Conservation (phyloP, 2,797 vertebrate genomes). For the Oryzias sinensis region DNA sequence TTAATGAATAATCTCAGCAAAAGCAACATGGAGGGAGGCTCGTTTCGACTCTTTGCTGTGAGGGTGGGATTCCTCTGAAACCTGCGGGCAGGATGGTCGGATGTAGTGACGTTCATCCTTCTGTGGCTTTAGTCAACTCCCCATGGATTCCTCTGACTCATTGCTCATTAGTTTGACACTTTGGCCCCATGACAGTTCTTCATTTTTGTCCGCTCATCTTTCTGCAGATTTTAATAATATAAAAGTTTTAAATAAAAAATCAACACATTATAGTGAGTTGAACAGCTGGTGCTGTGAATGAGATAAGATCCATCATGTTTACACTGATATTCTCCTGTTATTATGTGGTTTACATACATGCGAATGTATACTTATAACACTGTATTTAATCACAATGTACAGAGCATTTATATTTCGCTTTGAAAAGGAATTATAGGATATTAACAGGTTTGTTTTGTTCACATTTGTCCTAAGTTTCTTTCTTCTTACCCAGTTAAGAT, state of each 20-base stretch:
- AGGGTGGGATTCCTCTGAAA: slow-evolving; percentile 64
- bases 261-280: slow-evolving; percentile 57
- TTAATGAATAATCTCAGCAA: slow-evolving; percentile 57
- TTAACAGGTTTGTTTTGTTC: slow-evolving; percentile 36
- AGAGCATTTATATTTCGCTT: slow-evolving; percentile 63
- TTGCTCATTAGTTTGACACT: not conserved
- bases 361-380: slow-evolving; percentile 79
- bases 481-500: slow-evolving; percentile 21
- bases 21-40: slow-evolving; percentile 73
- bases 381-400: slow-evolving; percentile 81
- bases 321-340: slow-evolving; percentile 59
- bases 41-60: slow-evolving; percentile 77
- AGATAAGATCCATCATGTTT: slow-evolving; percentile 63
- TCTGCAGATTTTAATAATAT: slow-evolving; percentile 35
- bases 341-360: slow-evolving; percentile 66
- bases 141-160: slow-evolving; percentile 11
- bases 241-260: not conserved
- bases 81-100: slow-evolving; percentile 50
- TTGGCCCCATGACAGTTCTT: slow-evolving; percentile 24
- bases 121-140: slow-evolving; percentile 31
- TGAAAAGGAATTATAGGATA: slow-evolving; percentile 48
- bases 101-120: slow-evolving; percentile 35
- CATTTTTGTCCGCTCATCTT: slow-evolving; percentile 6
- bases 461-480: slow-evolving; percentile 24
- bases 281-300: slow-evolving; percentile 76